Percentiles rank a stretch among this genome's conserved stretches.
These are phyloP conservation scores for Pollenia labialis DNA, from an alignment of 2,888 invertebrate species.

Conservation along the genomic window DNA sequence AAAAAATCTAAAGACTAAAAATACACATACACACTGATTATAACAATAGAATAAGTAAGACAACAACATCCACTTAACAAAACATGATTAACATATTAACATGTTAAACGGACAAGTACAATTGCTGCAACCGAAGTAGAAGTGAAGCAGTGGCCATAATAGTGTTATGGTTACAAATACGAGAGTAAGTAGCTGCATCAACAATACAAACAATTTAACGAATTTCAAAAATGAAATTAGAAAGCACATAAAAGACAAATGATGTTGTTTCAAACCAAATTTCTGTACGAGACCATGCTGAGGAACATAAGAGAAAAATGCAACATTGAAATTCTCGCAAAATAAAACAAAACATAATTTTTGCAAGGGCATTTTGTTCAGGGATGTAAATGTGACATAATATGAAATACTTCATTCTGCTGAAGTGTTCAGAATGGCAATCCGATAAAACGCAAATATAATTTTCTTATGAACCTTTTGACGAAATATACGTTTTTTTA, in stretches of 20 bases:
- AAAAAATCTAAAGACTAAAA: not conserved
- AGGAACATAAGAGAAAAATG: constrained; percentile 2
- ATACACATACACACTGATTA: too few species aligned
- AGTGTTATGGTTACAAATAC: constrained; percentile 17
- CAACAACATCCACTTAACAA: constrained; percentile 51
- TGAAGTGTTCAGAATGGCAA: too few species aligned
- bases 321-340: constrained; percentile 35
- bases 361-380: constrained; percentile 22
- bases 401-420: too few species aligned
- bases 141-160: not conserved
- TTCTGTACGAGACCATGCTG: constrained; percentile 17
- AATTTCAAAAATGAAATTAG: constrained; percentile 76
- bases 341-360: constrained; percentile 23
- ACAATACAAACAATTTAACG: constrained; percentile 62
- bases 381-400: constrained; percentile 9
- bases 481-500: too few species aligned
- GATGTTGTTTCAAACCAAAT: constrained; percentile 76
- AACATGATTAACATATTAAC: constrained; percentile 57
- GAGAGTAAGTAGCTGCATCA: constrained; percentile 53
- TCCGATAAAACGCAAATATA: too few species aligned
- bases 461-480: too few species aligned
- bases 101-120: constrained; percentile 28
- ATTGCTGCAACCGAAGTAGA: not conserved
- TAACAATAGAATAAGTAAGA: too few species aligned
- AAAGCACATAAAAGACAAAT: constrained; percentile 80